phyloP scores from a whole-genome alignment of 2,888 invertebrate genomes.

The Teinopalpus imperialis region DNA sequence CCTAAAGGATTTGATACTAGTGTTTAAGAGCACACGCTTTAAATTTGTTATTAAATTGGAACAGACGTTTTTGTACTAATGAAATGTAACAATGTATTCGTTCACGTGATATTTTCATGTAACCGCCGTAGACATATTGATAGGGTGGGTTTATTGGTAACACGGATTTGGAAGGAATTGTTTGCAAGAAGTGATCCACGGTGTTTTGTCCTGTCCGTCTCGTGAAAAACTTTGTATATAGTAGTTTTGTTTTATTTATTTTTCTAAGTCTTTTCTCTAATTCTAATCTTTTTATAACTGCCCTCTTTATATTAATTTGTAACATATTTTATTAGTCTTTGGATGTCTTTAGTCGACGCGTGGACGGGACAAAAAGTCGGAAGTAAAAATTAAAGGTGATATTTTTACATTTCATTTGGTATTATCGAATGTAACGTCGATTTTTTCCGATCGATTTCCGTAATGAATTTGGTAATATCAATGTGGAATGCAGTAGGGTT shows the following conservation, averaged over 20 bases:
- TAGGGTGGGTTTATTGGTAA: slow-evolving; percentile 29
- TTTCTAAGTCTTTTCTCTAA: slow-evolving; percentile 26
- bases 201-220: slow-evolving; percentile 48
- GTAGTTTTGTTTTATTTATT: slow-evolving; percentile 37
- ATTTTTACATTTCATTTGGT: slow-evolving; percentile 55
- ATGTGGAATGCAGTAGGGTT: slow-evolving; percentile 34
- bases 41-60: slow-evolving; percentile 53
- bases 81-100: slow-evolving; percentile 69
- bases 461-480: slow-evolving; percentile 8
- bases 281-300: slow-evolving; percentile 36
- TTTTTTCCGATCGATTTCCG: slow-evolving; percentile 34
- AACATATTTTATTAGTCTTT: slow-evolving; percentile 35
- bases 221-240: slow-evolving; percentile 57
- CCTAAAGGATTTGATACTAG: slow-evolving; percentile 73
- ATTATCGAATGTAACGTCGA: slow-evolving; percentile 34
- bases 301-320: slow-evolving; percentile 33
- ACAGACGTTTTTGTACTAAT: slow-evolving; percentile 52
- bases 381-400: slow-evolving; percentile 56
- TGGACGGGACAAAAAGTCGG: slow-evolving; percentile 43
- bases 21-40: slow-evolving; percentile 67
- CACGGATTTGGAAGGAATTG: slow-evolving; percentile 57
- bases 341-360: slow-evolving; percentile 26
- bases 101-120: slow-evolving; percentile 74
- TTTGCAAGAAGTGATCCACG: slow-evolving; percentile 44
- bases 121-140: slow-evolving; percentile 53